A percentile compares a stretch with the other conserved stretches of the same genome.
phyloP scores from a whole-genome alignment of 2,113 vertebrate species.

The Ctenodactylus gundi region DNA sequence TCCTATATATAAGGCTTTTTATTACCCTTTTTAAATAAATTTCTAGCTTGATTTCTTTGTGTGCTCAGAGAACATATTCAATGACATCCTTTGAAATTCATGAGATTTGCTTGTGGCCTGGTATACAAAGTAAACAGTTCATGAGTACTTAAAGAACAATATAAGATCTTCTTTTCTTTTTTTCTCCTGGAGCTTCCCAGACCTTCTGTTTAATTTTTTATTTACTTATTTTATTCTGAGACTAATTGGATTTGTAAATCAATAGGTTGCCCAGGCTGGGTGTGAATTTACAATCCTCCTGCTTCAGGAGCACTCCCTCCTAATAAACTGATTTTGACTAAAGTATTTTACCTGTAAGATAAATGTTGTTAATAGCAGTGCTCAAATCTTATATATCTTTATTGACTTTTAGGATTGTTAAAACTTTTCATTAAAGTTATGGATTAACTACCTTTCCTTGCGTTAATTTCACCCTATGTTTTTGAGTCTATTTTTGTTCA shows the following conservation, averaged over 20 bases:
- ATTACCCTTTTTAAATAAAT: not conserved
- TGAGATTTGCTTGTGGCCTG: not conserved
- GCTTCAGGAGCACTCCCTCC: not conserved
- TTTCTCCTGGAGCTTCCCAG: not conserved
- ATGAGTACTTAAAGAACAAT: no score
- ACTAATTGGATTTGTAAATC: no score
- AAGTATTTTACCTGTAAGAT: not conserved
- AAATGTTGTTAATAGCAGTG: not conserved
- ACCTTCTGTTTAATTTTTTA: fast-evolving
- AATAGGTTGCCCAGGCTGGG: not conserved
- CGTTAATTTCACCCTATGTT: no score
- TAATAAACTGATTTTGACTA: not conserved
- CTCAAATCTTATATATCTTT: not conserved
- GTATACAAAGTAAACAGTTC: no score
- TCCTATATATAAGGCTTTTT: not conserved
- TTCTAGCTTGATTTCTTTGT: not conserved
- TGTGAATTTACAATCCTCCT: not conserved
- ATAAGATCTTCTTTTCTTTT: not conserved
- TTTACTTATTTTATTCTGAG: not conserved
- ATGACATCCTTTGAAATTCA: not conserved
- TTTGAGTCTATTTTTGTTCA: no score
- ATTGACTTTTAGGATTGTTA: no score
- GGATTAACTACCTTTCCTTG: no score
- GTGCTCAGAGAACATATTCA: no score
- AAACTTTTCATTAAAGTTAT: no score